Conservation (phyloP, 92 coral and sea anemone genomes). For the Zoanthus solanderi region DNA sequence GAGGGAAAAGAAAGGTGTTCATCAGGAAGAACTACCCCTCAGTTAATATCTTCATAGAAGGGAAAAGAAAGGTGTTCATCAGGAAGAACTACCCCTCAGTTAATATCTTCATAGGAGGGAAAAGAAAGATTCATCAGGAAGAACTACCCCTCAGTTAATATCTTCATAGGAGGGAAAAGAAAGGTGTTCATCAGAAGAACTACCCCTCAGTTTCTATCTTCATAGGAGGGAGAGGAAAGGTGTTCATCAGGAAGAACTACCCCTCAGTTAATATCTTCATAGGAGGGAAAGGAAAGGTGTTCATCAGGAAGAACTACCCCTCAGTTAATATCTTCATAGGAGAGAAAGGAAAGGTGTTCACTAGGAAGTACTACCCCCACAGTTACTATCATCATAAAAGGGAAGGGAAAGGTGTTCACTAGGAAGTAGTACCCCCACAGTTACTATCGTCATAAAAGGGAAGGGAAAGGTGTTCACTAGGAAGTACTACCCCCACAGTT, state of each 20-base stretch:
- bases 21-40: conserved; percentile 51
- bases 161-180: not conserved
- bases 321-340: conserved; percentile 51
- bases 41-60: not conserved
- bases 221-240: too few species aligned
- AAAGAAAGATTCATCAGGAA: not conserved
- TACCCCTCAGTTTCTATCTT: too few species aligned
- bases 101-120: too few species aligned
- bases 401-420: too few species aligned
- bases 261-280: conserved; percentile 69
- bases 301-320: conserved; percentile 79
- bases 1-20: conserved; percentile 64
- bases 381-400: too few species aligned
- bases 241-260: conserved; percentile 33
- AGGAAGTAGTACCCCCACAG: too few species aligned
- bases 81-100: not conserved
- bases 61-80: not conserved
- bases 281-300: conserved; percentile 54
- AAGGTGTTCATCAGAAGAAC: not conserved
- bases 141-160: too few species aligned
- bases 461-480: conserved; percentile 63
- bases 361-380: too few species aligned
- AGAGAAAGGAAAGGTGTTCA: not conserved
- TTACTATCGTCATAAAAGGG: too few species aligned
- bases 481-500: conserved; percentile 70